Evolutionary conservation across 2,113 vertebrate species (phyloP).

Genomic region (Eptesicus fuscus): DNA sequence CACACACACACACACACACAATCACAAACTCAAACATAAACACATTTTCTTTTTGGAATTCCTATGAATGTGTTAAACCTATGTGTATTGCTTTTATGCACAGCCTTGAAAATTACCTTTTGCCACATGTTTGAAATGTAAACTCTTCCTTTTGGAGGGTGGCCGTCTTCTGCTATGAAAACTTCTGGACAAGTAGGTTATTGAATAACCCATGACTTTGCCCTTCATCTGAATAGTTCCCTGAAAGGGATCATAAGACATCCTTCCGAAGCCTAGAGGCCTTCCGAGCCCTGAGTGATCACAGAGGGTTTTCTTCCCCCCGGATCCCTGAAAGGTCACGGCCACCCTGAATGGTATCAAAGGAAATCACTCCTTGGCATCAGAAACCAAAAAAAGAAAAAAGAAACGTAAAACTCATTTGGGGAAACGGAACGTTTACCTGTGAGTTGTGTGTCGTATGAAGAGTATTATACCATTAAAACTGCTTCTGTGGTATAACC

Average conservation of each 20-base stretch:
- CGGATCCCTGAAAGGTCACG: conserved; percentile 31
- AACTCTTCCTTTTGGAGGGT: conserved; percentile 36
- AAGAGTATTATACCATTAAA: not conserved
- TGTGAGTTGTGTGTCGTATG: conserved; percentile 57
- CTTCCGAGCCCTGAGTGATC: conserved; percentile 37
- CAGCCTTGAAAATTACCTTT: not conserved
- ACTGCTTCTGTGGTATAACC: not conserved
- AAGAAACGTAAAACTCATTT: not conserved
- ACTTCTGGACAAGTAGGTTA: conserved; percentile 73
- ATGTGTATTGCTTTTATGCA: not conserved
- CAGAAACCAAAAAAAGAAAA: not conserved
- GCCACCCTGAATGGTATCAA: conserved; percentile 56
- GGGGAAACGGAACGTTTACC: conserved; percentile 12
- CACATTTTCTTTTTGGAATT: not conserved
- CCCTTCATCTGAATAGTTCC: conserved; percentile 78
- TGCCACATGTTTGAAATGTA: not conserved
- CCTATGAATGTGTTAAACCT: not conserved
- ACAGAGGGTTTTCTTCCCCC: not conserved
- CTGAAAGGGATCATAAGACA: conserved; percentile 80
- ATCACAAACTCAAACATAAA: not conserved
- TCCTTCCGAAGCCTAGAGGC: conserved; percentile 56
- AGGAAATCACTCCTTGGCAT: conserved; percentile 54
- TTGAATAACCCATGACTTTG: conserved; percentile 80
- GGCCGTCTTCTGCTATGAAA: conserved; percentile 33
- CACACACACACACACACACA: not conserved